Base-by-base conservation (phyloP, 37 sponge, comb jelly and placozoan genomes). In the Corticium candelabrum region DNA sequence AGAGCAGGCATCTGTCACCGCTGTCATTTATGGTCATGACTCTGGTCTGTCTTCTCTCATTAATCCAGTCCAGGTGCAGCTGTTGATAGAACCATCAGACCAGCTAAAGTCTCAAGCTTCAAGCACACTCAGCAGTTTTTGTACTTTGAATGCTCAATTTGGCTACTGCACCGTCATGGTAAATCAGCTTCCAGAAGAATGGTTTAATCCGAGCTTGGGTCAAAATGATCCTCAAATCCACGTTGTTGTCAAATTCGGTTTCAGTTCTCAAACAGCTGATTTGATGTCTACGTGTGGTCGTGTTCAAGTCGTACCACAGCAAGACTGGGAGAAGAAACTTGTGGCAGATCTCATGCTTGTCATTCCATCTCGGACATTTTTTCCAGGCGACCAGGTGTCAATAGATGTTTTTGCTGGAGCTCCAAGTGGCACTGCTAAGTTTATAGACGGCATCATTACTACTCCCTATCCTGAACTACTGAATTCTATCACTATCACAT, bases 161-260 rank as follows among this genome's bases (percentile, higher is more conserved):
- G 62, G 62, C 62, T 50, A 50, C 62, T 50, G 62, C 62, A 50
- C 62, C 62, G 62, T 50, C 62, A 27, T 50, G 62, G 62, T 50
- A 27, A 21, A 50, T 21, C 11, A 50, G 15, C 21, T 50, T 11
- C 62, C 62, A 21, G 62, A 50, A 21, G 62, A 11, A 21, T 50
- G 62, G 62, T 50, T 50, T 50, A 21, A 50, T 50, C 11, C 15
- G 15, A 50, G 62, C 21, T 21, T 50, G 11, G 15, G 62, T 27
- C 62, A 50, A 21, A 11, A 50, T 27, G 15, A 11, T 11, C 15
- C 62, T 21, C 15, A 50, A 50, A 11, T 50, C 11, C 15, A 11
- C 11, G 62, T 50, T 21, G 21, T 27, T 21, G 62, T 50, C 62
- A 21, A 50, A 27, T 50, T 50, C 21, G 62, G 62, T 27, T 50